Evolutionary conservation across 2,888 invertebrate species (phyloP), one percentile per base, ranked within the genome.

Genomic region (Branchellion lobata): DNA sequence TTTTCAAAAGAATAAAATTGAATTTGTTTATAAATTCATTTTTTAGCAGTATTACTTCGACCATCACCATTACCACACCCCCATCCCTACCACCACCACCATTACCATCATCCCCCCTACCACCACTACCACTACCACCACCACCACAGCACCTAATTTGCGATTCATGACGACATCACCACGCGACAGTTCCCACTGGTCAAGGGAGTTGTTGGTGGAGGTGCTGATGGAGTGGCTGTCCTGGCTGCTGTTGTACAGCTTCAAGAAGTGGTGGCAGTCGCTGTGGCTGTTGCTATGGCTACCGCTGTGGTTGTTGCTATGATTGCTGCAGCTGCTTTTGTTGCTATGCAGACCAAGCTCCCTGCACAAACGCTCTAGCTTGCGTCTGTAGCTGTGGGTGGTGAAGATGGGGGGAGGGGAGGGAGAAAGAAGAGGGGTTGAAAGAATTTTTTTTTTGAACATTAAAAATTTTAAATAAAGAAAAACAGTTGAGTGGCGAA

Each of bases 111-210:
- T 14, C 11, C 18, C 18, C 47, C 47, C 47, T 47, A 47, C 8
- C 8, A 18, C 18, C 47, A 47, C 8, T 47, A 47, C 8, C 18
- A 18, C 8, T 47, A 47, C 18, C 47, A 47, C 11, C 47, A 47
- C 8, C 47, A 47, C 8, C 34, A 24, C 5, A 57, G 8, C 61
- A 57, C 61, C 82, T 36, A 82, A 72, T 93, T 85, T 86, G 40
- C 87, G 31, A 82, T 87, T 87, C 3, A 87, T 84, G 29, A 94
- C 94, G 36, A 96, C 92, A 79, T 92, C 90, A 84, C 94, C 93
- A 78, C 94, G 90, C 0, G 93, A 91, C 73, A 95, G 90, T 87
- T 96, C 95, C 94, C 94, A 95, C 84, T 93, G 92, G 86, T 94
- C 94, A 53, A 94, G 88, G n/a, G 61, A 57, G 61, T 57, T 57